Evolutionary conservation across 2,888 invertebrate genomes (phyloP).

Genomic region (Apotomis capreana): DNA sequence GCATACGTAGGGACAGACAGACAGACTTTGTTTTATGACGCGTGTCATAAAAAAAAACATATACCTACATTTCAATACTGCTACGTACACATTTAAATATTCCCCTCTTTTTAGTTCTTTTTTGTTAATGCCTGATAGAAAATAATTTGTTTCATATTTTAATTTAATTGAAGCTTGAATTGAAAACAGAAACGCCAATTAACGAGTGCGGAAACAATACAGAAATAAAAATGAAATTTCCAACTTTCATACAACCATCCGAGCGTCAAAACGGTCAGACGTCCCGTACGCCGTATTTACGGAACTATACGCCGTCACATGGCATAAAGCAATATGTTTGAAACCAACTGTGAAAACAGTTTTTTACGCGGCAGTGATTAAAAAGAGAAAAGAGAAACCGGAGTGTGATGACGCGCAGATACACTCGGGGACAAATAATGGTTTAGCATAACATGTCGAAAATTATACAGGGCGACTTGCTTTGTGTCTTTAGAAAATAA

Average conservation of each 20-base stretch:
- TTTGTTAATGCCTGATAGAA: no score
- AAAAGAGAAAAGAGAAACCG: constrained; percentile 45
- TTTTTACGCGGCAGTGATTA: constrained; percentile 49
- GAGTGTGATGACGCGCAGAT: constrained; percentile 51
- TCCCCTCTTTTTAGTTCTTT: no score
- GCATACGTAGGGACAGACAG: no score
- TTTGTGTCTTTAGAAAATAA: constrained; percentile 2
- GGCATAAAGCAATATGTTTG: constrained; percentile 54
- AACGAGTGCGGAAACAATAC: constrained; percentile 8
- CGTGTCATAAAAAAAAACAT: no score
- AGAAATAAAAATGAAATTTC: constrained; percentile 18
- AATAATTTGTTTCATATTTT: background rate
- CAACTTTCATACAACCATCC: constrained; percentile 20
- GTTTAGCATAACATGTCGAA: constrained; percentile 37
- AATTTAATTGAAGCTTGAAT: background rate
- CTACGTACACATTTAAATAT: no score
- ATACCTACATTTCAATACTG: no score
- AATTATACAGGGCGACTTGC: constrained; percentile 10
- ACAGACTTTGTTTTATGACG: no score
- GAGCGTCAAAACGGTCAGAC: constrained; percentile 34
- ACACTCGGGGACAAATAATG: constrained; percentile 49
- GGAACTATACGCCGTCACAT: constrained; percentile 35
- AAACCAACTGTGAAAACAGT: constrained; percentile 61
- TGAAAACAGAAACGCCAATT: constrained; percentile 16
- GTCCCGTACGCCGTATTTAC: constrained; percentile 27